These are phyloP conservation scores for Drosophila anomalata DNA, from an alignment of 2,888 invertebrate genomes.

Conservation along the genomic window DNA sequence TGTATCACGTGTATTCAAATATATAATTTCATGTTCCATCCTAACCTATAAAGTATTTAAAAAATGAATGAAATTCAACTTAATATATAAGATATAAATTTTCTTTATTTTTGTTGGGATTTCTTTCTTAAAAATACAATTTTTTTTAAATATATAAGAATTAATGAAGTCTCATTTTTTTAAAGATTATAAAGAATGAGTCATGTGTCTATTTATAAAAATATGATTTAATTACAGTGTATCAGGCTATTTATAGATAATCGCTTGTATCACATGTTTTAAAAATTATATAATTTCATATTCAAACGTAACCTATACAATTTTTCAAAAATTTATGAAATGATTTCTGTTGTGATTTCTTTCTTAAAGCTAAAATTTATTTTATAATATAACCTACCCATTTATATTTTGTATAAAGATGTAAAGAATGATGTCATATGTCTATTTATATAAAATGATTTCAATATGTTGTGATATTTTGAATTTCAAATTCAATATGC, in stretches of 20 bases:
- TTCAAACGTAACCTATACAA: background rate
- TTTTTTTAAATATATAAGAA: background rate
- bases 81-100: background rate
- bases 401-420: background rate
- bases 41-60: background rate
- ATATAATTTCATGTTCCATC: background rate
- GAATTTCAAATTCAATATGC: background rate
- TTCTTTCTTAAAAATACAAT: background rate
- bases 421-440: background rate
- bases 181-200: too few species aligned
- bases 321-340: background rate
- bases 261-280: background rate
- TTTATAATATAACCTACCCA: background rate
- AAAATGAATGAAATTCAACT: background rate
- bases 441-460: background rate
- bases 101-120: background rate
- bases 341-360: background rate
- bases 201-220: too few species aligned
- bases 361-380: background rate
- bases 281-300: background rate
- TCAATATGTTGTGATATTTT: background rate
- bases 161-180: too few species aligned
- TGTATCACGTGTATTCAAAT: background rate
- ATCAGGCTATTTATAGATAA: conserved; percentile 12
- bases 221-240: too few species aligned